Evolutionary conservation across 2,113 vertebrate genomes (phyloP), one percentile per base, ranked within the genome.

Genomic region (Tenebrosternarchus preto): DNA sequence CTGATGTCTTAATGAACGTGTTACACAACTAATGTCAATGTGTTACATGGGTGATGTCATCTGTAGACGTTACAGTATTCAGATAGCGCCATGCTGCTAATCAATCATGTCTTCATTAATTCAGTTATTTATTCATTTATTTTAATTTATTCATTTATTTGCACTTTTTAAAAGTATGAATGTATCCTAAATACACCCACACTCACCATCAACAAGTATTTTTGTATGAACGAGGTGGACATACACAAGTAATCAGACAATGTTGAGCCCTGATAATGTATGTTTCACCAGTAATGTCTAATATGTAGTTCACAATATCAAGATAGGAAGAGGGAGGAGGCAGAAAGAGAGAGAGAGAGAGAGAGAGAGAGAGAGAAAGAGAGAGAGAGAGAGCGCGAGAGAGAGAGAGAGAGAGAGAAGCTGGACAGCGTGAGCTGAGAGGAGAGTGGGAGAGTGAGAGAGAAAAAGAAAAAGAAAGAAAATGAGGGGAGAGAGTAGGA

Each of bases 251-350:
- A 7, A n/a, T 39, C 33, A 68, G 64, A 66, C 63, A 64, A 61
- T 33, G 25, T 82, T 20, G 39, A 69, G 70, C 39, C 69, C 61
- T 29, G n/a, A 60, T 31, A 53, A 73, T 60, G 72, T 89, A 85
- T 86, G 90, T n/a, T n/a, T n/a, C n/a, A n/a, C n/a, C 88, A 91
- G 90, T 88, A 89, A 91, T 73, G 70, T 57, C 50, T 76, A 76
- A 81, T 53, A 85, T 67, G 68, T 68, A 43, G 63, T 55, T 73
- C 19, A 53, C 63, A 39, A 9, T 63, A 66, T 71, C 57, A 55
- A 77, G 72, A 78, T 64, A 75, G 55, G 20, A 31, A 16, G 22
- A 77, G 29, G 71, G 61, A 60, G 55, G 17, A 39, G 78, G 50
- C 43, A 31, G 39, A 61, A 67, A 56, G 72, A 89, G 72, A 78